Evolutionary conservation across 2,888 invertebrate species (phyloP).

Genomic region (Hermaeophaga mercurialis): DNA sequence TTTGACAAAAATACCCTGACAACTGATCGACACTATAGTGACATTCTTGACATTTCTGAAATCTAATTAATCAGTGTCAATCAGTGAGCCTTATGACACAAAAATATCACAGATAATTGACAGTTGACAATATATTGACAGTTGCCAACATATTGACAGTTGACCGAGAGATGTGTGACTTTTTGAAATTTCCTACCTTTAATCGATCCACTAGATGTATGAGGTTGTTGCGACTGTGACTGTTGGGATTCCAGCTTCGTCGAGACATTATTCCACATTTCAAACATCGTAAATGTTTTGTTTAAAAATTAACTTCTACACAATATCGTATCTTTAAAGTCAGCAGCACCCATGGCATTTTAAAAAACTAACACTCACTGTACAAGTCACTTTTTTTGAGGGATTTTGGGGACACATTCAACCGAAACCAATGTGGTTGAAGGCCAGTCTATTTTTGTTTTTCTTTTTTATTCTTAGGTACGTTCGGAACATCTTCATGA

Average conservation of each 20-base stretch:
- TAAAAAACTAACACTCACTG: constrained; percentile 7
- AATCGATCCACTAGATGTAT: constrained; percentile 81
- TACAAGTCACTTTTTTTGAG: too few relatives aligned
- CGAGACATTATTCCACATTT: constrained; percentile 82
- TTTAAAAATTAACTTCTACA: constrained; percentile 12
- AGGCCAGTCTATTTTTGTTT: constrained; percentile 52
- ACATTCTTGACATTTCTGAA: too few relatives aligned
- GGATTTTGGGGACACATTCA: constrained; percentile 24
- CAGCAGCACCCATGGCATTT: constrained; percentile 5
- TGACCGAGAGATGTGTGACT: too few relatives aligned
- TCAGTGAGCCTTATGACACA: too few relatives aligned
- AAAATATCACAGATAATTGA: too few relatives aligned
- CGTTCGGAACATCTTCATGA: constrained; percentile 58
- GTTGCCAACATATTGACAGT: too few relatives aligned
- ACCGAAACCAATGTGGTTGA: constrained; percentile 45
- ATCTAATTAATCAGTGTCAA: too few relatives aligned
- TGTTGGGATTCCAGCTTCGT: constrained; percentile 75
- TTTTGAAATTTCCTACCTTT: constrained; percentile 66
- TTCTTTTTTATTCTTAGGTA: constrained; percentile 57
- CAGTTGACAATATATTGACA: too few relatives aligned
- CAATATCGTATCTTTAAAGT: constrained; percentile 8
- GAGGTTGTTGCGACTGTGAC: constrained; percentile 71
- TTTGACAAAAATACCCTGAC: too few relatives aligned
- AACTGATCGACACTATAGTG: too few relatives aligned
- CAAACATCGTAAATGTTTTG: constrained; percentile 69